A percentile compares a stretch with the other conserved stretches of the same genome.
These are phyloP conservation scores for Gasterosteus nipponicus DNA, from an alignment of 2,113 vertebrate species.

Conservation along the genomic window DNA sequence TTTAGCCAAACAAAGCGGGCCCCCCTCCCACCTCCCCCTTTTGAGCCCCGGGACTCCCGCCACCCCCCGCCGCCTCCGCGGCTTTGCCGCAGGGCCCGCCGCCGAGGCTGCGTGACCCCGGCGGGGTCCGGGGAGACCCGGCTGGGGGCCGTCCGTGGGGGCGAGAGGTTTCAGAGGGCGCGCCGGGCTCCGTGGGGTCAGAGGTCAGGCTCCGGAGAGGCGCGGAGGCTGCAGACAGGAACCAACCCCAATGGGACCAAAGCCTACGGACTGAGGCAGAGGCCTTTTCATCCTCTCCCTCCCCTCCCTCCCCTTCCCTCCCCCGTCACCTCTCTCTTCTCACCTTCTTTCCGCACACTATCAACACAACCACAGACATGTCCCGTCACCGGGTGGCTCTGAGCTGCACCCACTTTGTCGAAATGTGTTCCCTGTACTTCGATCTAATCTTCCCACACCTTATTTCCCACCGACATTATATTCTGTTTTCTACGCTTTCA, in stretches of 20 bases:
- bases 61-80: neutral
- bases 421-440: constrained; percentile 5
- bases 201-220: constrained; percentile 33
- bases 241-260: constrained; percentile 51
- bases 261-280: constrained; percentile 55
- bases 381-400: constrained; percentile 9
- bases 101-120: constrained; percentile 14
- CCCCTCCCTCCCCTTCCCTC: neutral
- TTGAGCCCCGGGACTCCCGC: constrained; percentile 13
- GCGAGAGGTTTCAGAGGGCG: constrained; percentile 28
- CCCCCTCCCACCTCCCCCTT: constrained; percentile 10
- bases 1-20: constrained; percentile 47
- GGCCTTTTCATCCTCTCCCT: constrained; percentile 28
- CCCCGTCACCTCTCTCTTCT: constrained; percentile 11
- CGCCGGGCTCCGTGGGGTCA: constrained; percentile 18
- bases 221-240: constrained; percentile 43
- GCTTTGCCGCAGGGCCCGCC: constrained; percentile 25
- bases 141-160: constrained; percentile 9
- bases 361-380: constrained; percentile 30
- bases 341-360: constrained; percentile 17
- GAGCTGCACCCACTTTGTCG: neutral
- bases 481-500: constrained; percentile 3
- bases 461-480: constrained; percentile 5
- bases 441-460: constrained; percentile 3
- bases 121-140: neutral